phyloP scores from a whole-genome alignment of 2,113 vertebrate species.

The Calyptomena viridis region DNA sequence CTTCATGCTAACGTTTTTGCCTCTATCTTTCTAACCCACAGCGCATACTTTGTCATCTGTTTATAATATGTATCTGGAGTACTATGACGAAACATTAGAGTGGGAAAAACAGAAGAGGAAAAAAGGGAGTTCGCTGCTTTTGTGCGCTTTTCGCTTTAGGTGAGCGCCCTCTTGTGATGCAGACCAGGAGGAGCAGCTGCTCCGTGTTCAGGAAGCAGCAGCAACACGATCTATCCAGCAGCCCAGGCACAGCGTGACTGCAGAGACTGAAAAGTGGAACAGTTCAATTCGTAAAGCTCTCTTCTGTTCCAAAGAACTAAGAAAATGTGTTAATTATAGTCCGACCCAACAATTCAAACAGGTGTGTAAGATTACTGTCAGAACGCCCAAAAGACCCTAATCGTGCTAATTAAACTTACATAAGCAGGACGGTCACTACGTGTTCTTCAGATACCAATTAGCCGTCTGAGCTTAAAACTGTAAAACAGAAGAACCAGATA shows the following conservation, averaged over 20 bases:
- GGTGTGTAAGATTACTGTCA: not conserved
- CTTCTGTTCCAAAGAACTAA: not conserved
- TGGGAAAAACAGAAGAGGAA: accelerated
- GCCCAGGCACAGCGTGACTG: accelerated
- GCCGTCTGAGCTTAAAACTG: not conserved
- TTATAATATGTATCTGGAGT: not conserved
- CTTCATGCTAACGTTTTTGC: not conserved
- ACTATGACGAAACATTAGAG: accelerated
- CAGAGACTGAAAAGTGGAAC: accelerated
- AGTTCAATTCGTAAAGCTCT: not conserved
- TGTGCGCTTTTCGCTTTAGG: not conserved
- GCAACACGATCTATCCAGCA: accelerated
- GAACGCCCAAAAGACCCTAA: not conserved
- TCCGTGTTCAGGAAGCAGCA: not conserved
- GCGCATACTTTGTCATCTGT: too few species aligned
- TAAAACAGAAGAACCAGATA: not conserved
- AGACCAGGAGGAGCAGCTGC: not conserved
- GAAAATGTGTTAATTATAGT: not conserved
- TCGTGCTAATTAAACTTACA: not conserved
- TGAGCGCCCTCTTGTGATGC: slow-evolving; percentile 39
- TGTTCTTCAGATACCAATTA: not conserved
- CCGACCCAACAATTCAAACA: not conserved
- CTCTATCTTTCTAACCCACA: not conserved
- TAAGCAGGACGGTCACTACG: not conserved
- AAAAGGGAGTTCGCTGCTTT: accelerated